Evolutionary conservation across 2,888 invertebrate genomes (phyloP), one percentile per base, ranked within the genome.

Genomic region (Gibbula magus): DNA sequence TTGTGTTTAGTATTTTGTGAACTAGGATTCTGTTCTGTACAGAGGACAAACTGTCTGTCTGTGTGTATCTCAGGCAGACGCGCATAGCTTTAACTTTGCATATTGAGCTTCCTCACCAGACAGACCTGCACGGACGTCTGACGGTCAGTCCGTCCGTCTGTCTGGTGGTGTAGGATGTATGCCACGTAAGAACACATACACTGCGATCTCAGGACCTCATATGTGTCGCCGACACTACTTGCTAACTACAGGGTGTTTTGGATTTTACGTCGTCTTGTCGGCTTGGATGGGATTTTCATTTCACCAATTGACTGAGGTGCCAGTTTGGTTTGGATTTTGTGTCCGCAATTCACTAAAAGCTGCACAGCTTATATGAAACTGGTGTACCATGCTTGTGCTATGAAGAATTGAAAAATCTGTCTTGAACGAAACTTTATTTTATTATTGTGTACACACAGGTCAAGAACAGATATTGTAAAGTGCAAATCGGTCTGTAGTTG

Each of bases 1-100:
- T 70, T 70, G 70, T 70, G 70, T 70, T 70, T 70, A 70, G 70
- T 70, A 35, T 70, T 32, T 56, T 56, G 56, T 70, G 70, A 35
- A 70, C 39, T 32, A 35, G 35, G 18, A 25, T 70, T 45, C 45
- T 45, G 45, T 45, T 10, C 45, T 70, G 39, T 70, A 70, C 70
- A 70, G 70, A 20, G 70, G 35, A 32, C 70, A 10, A 32, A 35
- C 20, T 10, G 29, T 39, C 32, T 35, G 16, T 32, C 32, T 70
- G 70, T 32, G n/a, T 70, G 70, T 32, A 18, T 13, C 45, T 45
- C 45, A 45, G 45, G 45, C 45, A 45, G 45, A 56, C 56, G 25
- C 70, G 35, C 35, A 70, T 18, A 70, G 70, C 70, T 70, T 70
- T 70, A 70, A 70, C 35, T 29, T 10, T 67, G 70, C 70, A 70